Evolutionary conservation across 23 tunicate genomes (phyloP).

Genomic region (Pegea sp.): DNA sequence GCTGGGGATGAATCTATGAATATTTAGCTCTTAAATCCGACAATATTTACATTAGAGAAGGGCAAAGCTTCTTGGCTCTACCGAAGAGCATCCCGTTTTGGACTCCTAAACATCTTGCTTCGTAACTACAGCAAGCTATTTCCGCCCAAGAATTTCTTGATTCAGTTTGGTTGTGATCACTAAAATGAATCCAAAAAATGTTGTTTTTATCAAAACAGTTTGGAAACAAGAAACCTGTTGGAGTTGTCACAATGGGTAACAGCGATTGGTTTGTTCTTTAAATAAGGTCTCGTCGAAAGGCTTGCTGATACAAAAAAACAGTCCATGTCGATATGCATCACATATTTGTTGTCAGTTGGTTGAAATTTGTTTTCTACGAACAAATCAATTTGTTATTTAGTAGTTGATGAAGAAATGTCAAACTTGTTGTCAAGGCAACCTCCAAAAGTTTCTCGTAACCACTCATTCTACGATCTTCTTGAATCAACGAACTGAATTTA

Average conservation of each 20-base stretch:
- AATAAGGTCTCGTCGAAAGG: slow-evolving; percentile 41
- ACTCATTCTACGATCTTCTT: neutral
- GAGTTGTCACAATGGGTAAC: too few relatives aligned
- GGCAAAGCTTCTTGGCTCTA: slow-evolving; percentile 78
- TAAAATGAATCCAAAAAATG: too few relatives aligned
- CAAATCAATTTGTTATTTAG: too few relatives aligned
- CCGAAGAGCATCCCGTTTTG: slow-evolving; percentile 91
- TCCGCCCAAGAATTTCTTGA: slow-evolving; percentile 60
- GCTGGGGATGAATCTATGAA: slow-evolving; percentile 11
- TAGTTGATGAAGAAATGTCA: too few relatives aligned
- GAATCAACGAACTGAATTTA: neutral
- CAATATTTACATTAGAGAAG: slow-evolving; percentile 51
- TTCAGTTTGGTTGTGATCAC: too few relatives aligned
- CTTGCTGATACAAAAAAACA: slow-evolving; percentile 91
- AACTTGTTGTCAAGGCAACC: too few relatives aligned
- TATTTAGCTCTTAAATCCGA: neutral
- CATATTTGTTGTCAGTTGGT: neutral
- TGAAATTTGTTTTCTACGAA: too few relatives aligned
- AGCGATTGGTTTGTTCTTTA: slow-evolving; percentile 42
- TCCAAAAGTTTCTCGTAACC: neutral
- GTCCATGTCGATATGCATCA: slow-evolving; percentile 86
- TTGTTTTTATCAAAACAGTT: neutral
- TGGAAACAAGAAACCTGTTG: too few relatives aligned
- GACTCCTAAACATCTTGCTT: slow-evolving; percentile 52
- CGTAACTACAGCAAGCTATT: slow-evolving; percentile 69